These are phyloP conservation scores for Petrocephalus sullivani DNA, from an alignment of 2,797 vertebrate genomes.

Conservation along the genomic window DNA sequence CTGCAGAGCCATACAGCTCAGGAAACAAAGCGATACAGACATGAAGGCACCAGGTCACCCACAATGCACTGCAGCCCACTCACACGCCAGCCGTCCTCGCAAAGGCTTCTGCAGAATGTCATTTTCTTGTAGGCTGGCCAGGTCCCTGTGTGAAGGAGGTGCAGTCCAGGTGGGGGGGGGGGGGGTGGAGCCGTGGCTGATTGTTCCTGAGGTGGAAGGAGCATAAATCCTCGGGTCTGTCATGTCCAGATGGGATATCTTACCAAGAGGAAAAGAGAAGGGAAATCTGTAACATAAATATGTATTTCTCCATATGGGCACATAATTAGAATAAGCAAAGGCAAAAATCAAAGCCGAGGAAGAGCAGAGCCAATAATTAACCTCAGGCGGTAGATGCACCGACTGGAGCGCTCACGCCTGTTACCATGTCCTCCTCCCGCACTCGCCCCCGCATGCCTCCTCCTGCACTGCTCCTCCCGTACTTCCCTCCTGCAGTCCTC, in stretches of 20 bases:
- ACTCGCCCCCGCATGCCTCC: background rate
- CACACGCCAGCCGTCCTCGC: background rate
- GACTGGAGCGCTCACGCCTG: background rate
- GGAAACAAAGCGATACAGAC: background rate
- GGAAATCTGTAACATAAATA: conserved; percentile 43
- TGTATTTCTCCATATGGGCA: conserved; percentile 40
- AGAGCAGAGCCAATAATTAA: conserved; percentile 34
- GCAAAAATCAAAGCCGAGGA: background rate
- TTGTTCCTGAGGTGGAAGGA: conserved; percentile 31
- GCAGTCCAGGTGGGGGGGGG: background rate
- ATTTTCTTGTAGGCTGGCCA: background rate
- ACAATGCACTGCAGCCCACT: background rate
- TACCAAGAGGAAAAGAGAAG: conserved; percentile 29
- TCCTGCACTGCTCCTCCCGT: too few relatives aligned
- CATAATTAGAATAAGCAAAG: conserved; percentile 41
- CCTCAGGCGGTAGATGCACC: background rate
- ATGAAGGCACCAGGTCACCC: background rate
- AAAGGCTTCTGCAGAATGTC: background rate
- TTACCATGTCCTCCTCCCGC: background rate
- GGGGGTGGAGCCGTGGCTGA: conserved; percentile 35
- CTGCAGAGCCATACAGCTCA: background rate
- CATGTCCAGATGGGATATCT: conserved; percentile 32
- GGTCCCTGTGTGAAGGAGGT: background rate
- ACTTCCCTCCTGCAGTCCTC: background rate
- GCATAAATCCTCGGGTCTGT: conserved; percentile 16